Evolutionary conservation across 2,113 vertebrate genomes (phyloP), one percentile per base, ranked within the genome.

Genomic region (Phylloscopus trochiloides): DNA sequence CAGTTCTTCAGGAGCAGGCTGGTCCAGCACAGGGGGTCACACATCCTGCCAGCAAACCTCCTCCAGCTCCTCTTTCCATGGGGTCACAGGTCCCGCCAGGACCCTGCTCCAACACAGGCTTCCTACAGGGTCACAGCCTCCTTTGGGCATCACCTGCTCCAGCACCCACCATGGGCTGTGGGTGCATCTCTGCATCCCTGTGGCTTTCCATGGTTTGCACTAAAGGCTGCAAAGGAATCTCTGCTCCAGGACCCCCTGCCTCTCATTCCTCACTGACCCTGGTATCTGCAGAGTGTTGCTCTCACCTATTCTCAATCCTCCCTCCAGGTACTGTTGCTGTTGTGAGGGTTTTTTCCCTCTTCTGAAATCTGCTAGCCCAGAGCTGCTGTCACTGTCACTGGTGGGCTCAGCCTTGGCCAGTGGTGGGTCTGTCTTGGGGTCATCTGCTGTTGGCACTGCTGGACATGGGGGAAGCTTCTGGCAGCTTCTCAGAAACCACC

Each of bases 1-100:
- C 9, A 32, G 7, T 7, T 34, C 40, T 47, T 47, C n/a, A 62
- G 57, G 65, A 63, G 0, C 19, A 63, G 19, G 6, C 48, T 42
- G 66, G 10, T 48, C 66, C 50, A 55, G 14, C 0, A 0, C 3
- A 4, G 1, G 2, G 31, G 52, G 50, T 66, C 59, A 45, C 28
- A 22, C 4, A 1, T 42, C 66, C 50, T 42, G 31, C 26, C 50
- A 80, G 21, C 25, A 79, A 63, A 42, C 38, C 48, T 65, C 24
- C 59, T 54, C 25, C 59, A 65, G 13, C 19, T 55, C n/a, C n/a
- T 78, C 50, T 36, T 11, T 58, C 43, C 18, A 2, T n/a, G 22
- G 34, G 28, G 5, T 17, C 26, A 22, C 3, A 2, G 4, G 8
- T 48, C 55, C 55, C 50, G 34, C 43, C 52, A 40, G 52, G 34